phyloP scores from a whole-genome alignment of 2,888 invertebrate species.

The Strigamia maritima region DNA sequence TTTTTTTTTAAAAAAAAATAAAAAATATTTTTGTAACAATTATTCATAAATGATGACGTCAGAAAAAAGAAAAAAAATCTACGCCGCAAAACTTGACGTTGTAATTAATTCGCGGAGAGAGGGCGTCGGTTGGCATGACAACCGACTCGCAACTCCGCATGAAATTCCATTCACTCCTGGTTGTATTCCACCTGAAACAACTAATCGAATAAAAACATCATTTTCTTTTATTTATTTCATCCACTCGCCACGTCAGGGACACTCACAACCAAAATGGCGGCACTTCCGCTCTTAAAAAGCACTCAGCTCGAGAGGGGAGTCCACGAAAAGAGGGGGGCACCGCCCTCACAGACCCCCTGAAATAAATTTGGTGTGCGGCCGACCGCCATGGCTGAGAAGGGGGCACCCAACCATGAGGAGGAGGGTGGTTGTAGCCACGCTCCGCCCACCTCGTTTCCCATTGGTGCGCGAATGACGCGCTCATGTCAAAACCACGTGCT shows the following conservation, averaged over 20 bases:
- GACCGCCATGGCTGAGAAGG: slow-evolving; percentile 17
- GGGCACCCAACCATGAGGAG: not conserved
- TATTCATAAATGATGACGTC: too few relatives aligned
- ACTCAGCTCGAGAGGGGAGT: not conserved
- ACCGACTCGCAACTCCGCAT: not conserved
- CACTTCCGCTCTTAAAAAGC: not conserved
- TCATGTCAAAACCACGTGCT: slow-evolving; percentile 17
- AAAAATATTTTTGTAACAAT: too few relatives aligned
- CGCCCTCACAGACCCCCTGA: slow-evolving; percentile 2
- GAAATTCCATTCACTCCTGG: not conserved
- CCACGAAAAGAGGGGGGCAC: not conserved
- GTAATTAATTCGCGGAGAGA: not conserved
- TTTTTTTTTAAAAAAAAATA: too few relatives aligned
- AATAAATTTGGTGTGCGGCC: slow-evolving; percentile 35
- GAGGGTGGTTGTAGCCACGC: not conserved
- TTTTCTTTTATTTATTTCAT: not conserved
- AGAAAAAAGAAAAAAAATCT: too few relatives aligned
- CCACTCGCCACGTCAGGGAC: not conserved
- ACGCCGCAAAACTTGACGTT: not conserved
- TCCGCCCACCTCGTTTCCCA: not conserved
- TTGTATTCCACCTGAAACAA: not conserved
- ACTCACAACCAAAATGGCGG: not conserved
- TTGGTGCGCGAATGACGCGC: slow-evolving; percentile 1
- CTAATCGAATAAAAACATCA: not conserved
- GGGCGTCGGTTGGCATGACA: not conserved